Evolutionary conservation across 2,113 vertebrate species (phyloP).

Genomic region (Odontesthes bonariensis): DNA sequence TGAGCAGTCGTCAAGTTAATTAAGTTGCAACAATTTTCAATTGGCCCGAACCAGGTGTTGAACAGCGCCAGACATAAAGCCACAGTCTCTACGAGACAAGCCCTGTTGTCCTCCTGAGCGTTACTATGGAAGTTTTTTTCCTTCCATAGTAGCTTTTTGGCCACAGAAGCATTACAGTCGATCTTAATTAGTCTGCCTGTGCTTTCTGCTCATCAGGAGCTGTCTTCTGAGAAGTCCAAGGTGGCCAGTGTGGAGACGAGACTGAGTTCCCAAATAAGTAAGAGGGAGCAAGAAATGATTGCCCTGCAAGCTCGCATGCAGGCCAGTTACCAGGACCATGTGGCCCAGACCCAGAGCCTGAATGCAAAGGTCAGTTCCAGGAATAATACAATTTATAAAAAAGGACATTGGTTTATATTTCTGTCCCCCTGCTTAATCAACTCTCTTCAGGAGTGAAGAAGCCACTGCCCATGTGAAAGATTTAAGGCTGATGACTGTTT

Average conservation of each 20-base stretch:
- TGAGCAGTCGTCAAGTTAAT: background rate
- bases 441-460: background rate
- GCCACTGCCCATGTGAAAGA: background rate
- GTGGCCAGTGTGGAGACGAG: conserved; percentile 83
- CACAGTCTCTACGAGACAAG: background rate
- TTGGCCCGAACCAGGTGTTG: background rate
- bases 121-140: background rate
- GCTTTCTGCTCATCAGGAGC: conserved; percentile 82
- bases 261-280: conserved; percentile 89
- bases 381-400: background rate
- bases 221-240: conserved; percentile 89
- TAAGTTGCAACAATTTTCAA: background rate
- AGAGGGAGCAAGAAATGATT: conserved; percentile 87
- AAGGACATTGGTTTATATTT: background rate
- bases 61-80: background rate
- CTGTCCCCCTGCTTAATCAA: background rate
- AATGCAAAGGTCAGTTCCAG: conserved; percentile 89
- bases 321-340: conserved; percentile 91
- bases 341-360: conserved; percentile 89
- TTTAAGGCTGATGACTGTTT: background rate
- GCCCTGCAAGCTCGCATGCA: conserved; percentile 93
- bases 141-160: background rate
- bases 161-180: background rate
- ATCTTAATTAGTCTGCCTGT: background rate
- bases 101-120: background rate